phyloP scores from a whole-genome alignment of 1,140 invertebrate species.

The Asbolus verrucosus region DNA sequence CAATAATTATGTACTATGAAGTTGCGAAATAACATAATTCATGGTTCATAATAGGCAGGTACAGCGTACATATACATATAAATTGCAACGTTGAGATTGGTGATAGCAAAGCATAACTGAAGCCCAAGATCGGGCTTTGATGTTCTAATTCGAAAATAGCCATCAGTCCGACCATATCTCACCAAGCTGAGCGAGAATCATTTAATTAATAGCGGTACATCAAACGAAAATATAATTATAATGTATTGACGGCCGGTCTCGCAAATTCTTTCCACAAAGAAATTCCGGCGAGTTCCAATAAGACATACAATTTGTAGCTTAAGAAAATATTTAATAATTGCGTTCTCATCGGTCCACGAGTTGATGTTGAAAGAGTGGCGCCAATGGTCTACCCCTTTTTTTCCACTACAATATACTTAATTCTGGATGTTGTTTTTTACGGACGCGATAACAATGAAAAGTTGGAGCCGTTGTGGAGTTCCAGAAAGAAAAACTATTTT shows the following conservation, averaged over 20 bases:
- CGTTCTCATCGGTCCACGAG: background rate
- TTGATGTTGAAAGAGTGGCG: background rate
- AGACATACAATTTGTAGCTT: background rate
- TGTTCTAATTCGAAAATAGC: conserved; percentile 14
- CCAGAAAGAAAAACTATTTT: conserved; percentile 7
- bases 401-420: conserved; percentile 14
- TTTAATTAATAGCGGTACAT: conserved; percentile 1
- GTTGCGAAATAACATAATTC: background rate
- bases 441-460: conserved; percentile 3
- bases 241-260: background rate
- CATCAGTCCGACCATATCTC: conserved; percentile 9
- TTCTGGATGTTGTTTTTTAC: conserved; percentile 3
- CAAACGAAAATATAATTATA: background rate
- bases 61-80: no score
- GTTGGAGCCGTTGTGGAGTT: background rate
- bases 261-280: background rate
- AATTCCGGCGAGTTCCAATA: background rate
- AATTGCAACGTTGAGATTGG: background rate
- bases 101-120: background rate
- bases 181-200: background rate
- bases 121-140: conserved; percentile 4
- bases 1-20: no score
- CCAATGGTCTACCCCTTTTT: conserved; percentile 16
- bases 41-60: no score
- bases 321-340: background rate